Conservation (phyloP, 2,888 invertebrate species). For the Tricholauxania praeusta region DNA sequence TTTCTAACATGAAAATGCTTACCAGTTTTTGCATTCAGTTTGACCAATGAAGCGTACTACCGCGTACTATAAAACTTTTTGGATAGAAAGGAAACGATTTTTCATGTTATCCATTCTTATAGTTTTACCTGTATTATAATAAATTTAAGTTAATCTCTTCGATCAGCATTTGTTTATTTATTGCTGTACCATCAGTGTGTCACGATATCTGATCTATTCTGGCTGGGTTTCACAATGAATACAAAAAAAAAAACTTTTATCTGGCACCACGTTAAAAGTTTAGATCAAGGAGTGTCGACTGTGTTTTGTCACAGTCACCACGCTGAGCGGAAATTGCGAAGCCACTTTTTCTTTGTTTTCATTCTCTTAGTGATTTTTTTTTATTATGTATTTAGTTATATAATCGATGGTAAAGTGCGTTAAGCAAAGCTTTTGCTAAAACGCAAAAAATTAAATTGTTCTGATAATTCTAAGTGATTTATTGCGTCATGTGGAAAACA, state of each 20-base stretch:
- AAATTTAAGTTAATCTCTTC: slow-evolving; percentile 13
- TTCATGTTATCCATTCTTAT: slow-evolving; percentile 8
- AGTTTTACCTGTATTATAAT: not conserved
- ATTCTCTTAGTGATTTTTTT: no score
- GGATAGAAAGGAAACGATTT: slow-evolving; percentile 23
- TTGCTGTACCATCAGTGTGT: not conserved
- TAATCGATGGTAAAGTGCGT: no score
- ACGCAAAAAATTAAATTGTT: no score
- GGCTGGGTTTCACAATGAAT: not conserved
- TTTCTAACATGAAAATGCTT: not conserved
- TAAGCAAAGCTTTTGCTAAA: no score
- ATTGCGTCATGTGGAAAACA: no score
- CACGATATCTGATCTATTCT: no score
- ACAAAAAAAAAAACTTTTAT: not conserved
- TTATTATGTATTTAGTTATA: no score
- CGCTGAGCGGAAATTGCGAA: slow-evolving; percentile 17
- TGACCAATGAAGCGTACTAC: slow-evolving; percentile 25
- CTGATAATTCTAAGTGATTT: no score
- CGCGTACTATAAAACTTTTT: not conserved
- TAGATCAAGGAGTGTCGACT: slow-evolving; percentile 11
- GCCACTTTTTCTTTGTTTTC: not conserved
- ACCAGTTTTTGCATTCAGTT: slow-evolving; percentile 5
- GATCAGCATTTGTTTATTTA: slow-evolving; percentile 13
- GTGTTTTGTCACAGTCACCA: no score
- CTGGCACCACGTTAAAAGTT: not conserved